phyloP scores from a whole-genome alignment of 35 echinoderm and acorn worm genomes.

The Ptychodera flava region DNA sequence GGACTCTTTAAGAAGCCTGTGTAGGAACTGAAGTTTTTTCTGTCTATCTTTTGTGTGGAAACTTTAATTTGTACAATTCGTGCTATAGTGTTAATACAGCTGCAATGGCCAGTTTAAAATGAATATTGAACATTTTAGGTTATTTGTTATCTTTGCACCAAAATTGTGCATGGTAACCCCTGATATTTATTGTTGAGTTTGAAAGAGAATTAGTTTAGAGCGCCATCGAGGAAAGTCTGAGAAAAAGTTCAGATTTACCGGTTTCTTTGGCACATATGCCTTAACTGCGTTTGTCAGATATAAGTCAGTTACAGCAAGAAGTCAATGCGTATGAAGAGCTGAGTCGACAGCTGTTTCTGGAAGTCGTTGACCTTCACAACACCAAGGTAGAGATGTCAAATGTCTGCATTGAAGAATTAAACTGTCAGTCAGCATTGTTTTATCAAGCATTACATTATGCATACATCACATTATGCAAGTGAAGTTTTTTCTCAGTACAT shows the following conservation, averaged over 20 bases:
- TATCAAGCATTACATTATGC: not conserved
- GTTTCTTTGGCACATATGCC: too few relatives aligned
- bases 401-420: not conserved
- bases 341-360: slow-evolving; percentile 81
- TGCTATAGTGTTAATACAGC: too few relatives aligned
- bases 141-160: not conserved
- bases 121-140: too few relatives aligned
- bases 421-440: not conserved
- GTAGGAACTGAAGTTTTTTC: too few relatives aligned
- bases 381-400: slow-evolving; percentile 46
- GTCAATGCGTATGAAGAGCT: slow-evolving; percentile 91
- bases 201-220: not conserved
- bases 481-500: not conserved
- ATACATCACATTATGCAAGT: not conserved
- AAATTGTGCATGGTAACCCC: not conserved
- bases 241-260: too few relatives aligned
- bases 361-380: slow-evolving; percentile 87
- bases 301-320: slow-evolving; percentile 85
- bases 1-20: too few relatives aligned
- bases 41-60: too few relatives aligned
- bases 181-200: not conserved
- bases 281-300: slow-evolving; percentile 30
- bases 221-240: too few relatives aligned
- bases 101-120: too few relatives aligned
- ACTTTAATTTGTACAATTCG: too few relatives aligned